Evolutionary conservation across 2,797 vertebrate genomes (phyloP), one percentile per base, ranked within the genome.

Genomic region (Atherinosoma microstoma): DNA sequence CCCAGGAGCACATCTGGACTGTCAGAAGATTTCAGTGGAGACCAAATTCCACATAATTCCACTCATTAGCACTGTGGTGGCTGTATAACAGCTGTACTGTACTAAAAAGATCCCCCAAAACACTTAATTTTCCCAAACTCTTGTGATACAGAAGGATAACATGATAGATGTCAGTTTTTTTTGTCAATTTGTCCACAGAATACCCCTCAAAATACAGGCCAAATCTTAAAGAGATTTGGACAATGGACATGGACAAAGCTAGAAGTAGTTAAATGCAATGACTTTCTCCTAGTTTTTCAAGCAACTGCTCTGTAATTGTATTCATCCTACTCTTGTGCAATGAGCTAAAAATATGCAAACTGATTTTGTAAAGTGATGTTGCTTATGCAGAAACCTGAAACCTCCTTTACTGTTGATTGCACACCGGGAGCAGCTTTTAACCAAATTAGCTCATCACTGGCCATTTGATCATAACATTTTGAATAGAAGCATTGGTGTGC

Each of bases 21-120:
- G 2, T 30, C 8, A 49, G 32, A 1, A 2, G 6, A 64, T 30
- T 58, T 63, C 22, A 40, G 38, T 38, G 42, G 30, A 60, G 24
- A 57, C 27, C 24, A 56, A 49, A 54, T 67, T 62, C 20, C 38
- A 29, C 51, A 49, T 56, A 18, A 12, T 42, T 64, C 58, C 42
- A 45, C 54, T 71, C 36, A 18, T 34, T 54, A 40, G 6, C 29
- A 20, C 6, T 53, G 24, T 1, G 18, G 2, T 32, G 6, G n/a
- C 29, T n/a, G 4, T 56, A 59, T 64, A 64, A 53, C 15, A 54
- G 5, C 27, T 27, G 13, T 29, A 15, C 13, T 54, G 12, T 22
- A 13, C 27, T 7, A 15, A 57, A 57, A 38, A 38, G 22, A 29
- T 13, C 4, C 5, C 3, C 53, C 6, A 29, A 30, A 67, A 7